Evolutionary conservation across 2,113 vertebrate genomes (phyloP), one percentile per base, ranked within the genome.

Genomic region (Dinomys branickii): DNA sequence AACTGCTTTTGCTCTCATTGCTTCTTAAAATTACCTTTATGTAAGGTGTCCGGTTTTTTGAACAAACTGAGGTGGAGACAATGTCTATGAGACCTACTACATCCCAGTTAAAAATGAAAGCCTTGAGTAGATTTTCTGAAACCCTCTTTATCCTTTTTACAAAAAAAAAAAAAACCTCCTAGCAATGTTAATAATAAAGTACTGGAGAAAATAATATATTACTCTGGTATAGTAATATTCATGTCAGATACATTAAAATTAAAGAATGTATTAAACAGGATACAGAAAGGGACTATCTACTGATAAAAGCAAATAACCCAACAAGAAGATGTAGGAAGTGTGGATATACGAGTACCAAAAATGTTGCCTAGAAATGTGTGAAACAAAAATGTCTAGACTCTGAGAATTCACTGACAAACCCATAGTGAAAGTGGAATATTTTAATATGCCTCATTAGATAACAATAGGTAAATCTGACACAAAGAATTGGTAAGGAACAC

Each of bases 131-230:
- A 67, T 54, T 80, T 83, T 52, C 87, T 50, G 14, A 69, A 92
- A 78, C 28, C 13, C 50, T 38, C 30, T 80, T 91, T 78, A 69
- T 82, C 80, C 30, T 83, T 91, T 82, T 81, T 35, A 44, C 9
- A 54, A 96, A 10, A 94, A 67, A 59, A 86, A 88, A 44, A 30
- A 85, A 88, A 91, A 61, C 19, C 16, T 69, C 22, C 50, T 63
- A 61, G 54, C 52, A 94, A 87, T 59, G 80, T 71, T 94, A n/a
- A 80, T 86, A 86, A 44, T 88, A 87, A 86, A 95, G 10, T 56
- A 85, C 24, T 26, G 22, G 38, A 28, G 20, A 67, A 96, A 93
- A 19, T 50, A 50, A 50, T 33, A 47, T 30, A 9, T 33, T 50
- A 30, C 44, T 77, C 41, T 50, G 44, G 26, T 8, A 26, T 54